Base-by-base conservation (phyloP, 2,113 vertebrate genomes). In the Epinephelus moara region DNA sequence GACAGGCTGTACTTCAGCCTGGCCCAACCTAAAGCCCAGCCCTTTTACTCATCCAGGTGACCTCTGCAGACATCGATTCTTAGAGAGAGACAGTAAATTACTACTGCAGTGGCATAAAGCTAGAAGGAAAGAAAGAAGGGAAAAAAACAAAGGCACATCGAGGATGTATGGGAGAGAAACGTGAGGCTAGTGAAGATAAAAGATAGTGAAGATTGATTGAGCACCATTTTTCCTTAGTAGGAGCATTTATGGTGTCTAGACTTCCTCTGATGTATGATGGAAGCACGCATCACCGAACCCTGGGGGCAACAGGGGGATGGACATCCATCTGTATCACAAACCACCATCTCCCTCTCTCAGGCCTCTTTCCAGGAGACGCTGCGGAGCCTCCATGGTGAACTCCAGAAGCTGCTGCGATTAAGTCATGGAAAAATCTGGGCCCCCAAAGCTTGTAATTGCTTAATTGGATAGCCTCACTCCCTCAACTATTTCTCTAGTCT, bases 391-490 rank as follows among this genome's bases (percentile, higher is more conserved):
- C 56, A 78, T 70, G 75, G 80, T 85, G 90, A 89, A 89, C 85
- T 88, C 85, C 82, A 89, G 85, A 78, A 89, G 85, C 78, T 87
- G 80, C 67, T 78, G 69, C 67, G 69, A 87, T 93, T 82, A 85
- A 90, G 81, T 95, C 92, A 94, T 94, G 94, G 94, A 96, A 96
- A 45, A 94, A 72, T 78, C 21, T 64, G 23, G 21, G 78, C 76
- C 71, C 42, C 61, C 82, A 40, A 89, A 85, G 81, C 87, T 92
- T 89, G 76, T 92, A 92, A 94, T 88, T 93, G 91, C 81, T 93
- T 91, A 94, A 94, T 81, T 93, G 84, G 81, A 92, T 56, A 50
- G 80, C 69, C 85, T 78, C 70, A 27, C 81, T 80, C 67, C 80
- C 81, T 85, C 81, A 80, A 78, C 64, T 78, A 70, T 81, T 87